Evolutionary conservation across 1,140 invertebrate species (phyloP), one percentile per base, ranked within the genome.

Genomic region (Nasonia longicornis): DNA sequence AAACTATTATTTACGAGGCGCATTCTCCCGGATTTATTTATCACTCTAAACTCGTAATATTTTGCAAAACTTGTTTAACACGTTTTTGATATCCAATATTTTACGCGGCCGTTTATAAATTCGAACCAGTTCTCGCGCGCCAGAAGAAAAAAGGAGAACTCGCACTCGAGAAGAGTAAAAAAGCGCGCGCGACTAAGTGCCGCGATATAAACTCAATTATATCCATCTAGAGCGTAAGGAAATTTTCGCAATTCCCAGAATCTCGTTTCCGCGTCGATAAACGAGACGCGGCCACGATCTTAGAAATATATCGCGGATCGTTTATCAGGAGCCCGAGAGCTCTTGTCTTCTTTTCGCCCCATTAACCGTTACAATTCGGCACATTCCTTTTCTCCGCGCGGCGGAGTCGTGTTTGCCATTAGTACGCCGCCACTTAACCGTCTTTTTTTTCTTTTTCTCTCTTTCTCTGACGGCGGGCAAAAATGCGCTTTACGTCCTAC

Each of bases 301-400:
- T 4, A n/a, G 14, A 45, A 73, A 80, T 69, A 77, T 69, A 77
- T 81, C 80, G 48, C 29, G 66, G 38, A 74, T 78, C 80, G 45
- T 82, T 82, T 82, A 79, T 79, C 70, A 82, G 4, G 31, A 66
- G 63, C 35, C 74, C 58, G 22, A 77, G 77, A 84, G 85, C 85
- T 89, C 85, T 89, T 88, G 87, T 89, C 86, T 88, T 87, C 85
- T 87, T 89, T 87, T 84, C 85, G 86, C 86, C 85, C 87, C 86
- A 89, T 89, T 87, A 88, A 87, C 85, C 84, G 86, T 87, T 88
- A 88, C 85, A 87, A 77, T 88, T 85, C 87, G 85, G 86, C 86
- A 88, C 87, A 88, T 89, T 89, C 87, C 86, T 88, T 88, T 86
- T 85, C 82, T 84, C 86, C 86, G 86, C 86, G 85, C 85, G 72